Evolutionary conservation across 2,797 vertebrate species (phyloP), one percentile per base, ranked within the genome.

Genomic region (Girardinus metallicus): DNA sequence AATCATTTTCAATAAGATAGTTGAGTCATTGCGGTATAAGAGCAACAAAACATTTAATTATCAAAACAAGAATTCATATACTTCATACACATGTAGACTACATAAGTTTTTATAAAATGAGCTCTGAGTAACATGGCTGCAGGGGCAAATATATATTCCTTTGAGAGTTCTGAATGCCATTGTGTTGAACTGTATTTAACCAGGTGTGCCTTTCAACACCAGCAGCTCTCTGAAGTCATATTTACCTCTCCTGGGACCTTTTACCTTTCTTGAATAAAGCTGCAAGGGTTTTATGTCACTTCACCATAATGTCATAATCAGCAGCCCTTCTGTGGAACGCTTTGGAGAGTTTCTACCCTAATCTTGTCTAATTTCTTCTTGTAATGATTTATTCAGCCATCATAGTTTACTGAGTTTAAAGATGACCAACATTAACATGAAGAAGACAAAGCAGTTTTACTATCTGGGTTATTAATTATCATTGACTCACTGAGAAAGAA

Each of bases 231-330:
- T 16, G n/a, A 34, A 57, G 10, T 29, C 57, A 23, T 78, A 55
- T 60, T 39, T 47, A 46, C 34, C n/a, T 46, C 68, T 71, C 41
- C 3, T n/a, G 41, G 68, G 68, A 71, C 12, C 6, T 46, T 36
- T 46, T 71, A 71, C 68, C 68, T 71, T 44, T 71, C 41, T 46
- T 71, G 41, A 71, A 71, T 46, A 44, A 71, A 46, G 68, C 68
- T 71, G 68, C 68, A 71, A 71, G 68, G 68, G 23, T 71, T 71
- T 71, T 71, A 44, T 71, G 68, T 46, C 68, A 71, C 41, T 29
- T 29, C 26, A 44, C 68, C 43, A 29, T 46, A 29, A 71, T 71
- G 68, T 73, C 72, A 47, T 73, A 49, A 73, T 51, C 72, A 46
- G 41, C 13, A 71, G 26, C 68, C 41, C n/a, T 6, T 71, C 66